phyloP scores from a whole-genome alignment of 2,888 invertebrate species.

The Tricholauxania praeusta region DNA sequence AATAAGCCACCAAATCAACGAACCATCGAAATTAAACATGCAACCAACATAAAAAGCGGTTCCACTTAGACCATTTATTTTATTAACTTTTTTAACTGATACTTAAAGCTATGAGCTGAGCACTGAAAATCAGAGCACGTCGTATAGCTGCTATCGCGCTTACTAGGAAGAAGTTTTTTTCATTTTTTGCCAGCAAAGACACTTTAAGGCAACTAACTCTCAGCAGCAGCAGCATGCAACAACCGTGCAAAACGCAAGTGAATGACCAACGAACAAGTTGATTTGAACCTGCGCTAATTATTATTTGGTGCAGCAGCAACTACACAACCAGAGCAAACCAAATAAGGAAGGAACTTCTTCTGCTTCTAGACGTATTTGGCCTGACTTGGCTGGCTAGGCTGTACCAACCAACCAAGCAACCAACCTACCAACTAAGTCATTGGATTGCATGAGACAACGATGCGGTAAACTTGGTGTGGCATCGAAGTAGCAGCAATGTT shows the following conservation, averaged over 20 bases:
- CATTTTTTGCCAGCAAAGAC: too few relatives aligned
- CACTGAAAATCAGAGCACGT: conserved; percentile 23
- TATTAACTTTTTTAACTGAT: too few relatives aligned
- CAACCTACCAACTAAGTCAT: conserved; percentile 42
- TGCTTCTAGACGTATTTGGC: conserved; percentile 25
- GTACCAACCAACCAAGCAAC: not conserved
- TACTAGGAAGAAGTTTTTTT: too few relatives aligned
- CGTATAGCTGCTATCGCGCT: too few relatives aligned
- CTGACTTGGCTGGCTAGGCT: conserved; percentile 31
- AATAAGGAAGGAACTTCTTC: conserved; percentile 53
- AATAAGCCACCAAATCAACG: conserved; percentile 37
- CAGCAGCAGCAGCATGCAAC: conserved; percentile 18
- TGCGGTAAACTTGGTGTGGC: conserved; percentile 26
- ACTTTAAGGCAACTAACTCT: too few relatives aligned
- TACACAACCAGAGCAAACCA: conserved; percentile 59
- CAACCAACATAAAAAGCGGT: conserved; percentile 19
- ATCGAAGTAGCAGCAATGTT: conserved; percentile 2
- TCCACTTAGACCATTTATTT: not conserved
- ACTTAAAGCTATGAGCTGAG: not conserved
- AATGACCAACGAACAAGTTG: conserved; percentile 41
- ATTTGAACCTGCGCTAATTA: conserved; percentile 61
- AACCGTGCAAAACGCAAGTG: conserved; percentile 30
- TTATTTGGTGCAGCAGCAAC: conserved; percentile 59
- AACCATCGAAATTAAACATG: conserved; percentile 39
- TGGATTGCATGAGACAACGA: conserved; percentile 55